Conservation (phyloP, 1,140 invertebrate genomes). For the Pachyrhynchus sulphureomaculatus region DNA sequence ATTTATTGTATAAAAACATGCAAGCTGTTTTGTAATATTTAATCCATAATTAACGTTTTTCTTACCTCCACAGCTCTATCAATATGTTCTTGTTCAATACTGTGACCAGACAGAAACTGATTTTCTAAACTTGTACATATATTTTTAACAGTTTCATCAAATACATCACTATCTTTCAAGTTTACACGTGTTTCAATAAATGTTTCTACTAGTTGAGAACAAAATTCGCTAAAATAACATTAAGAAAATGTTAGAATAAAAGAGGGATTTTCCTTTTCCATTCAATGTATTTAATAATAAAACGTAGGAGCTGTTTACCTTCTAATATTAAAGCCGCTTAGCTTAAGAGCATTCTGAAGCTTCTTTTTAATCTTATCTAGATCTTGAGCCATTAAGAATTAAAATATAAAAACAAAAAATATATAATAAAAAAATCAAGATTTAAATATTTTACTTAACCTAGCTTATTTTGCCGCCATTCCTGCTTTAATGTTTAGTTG, state of each 20-base stretch:
- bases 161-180: constrained; percentile 54
- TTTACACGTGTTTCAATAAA: constrained; percentile 52
- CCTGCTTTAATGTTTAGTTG: no score
- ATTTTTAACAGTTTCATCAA: constrained; percentile 61
- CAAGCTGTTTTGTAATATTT: no score
- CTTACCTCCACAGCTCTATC: constrained; percentile 71
- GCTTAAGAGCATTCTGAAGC: constrained; percentile 55
- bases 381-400: background rate
- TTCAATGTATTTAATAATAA: no score
- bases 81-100: constrained; percentile 71
- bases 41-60: no score
- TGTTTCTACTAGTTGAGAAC: constrained; percentile 58
- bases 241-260: no score
- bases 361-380: constrained; percentile 48
- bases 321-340: constrained; percentile 56
- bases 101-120: constrained; percentile 67
- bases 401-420: no score
- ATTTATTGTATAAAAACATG: no score
- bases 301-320: no score
- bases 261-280: no score
- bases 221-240: constrained; percentile 60
- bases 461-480: no score
- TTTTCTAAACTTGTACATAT: constrained; percentile 69
- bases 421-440: no score
- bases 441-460: no score